Evolutionary conservation across 1,140 invertebrate species (phyloP).

Genomic region (Philopotamus ludificatus): DNA sequence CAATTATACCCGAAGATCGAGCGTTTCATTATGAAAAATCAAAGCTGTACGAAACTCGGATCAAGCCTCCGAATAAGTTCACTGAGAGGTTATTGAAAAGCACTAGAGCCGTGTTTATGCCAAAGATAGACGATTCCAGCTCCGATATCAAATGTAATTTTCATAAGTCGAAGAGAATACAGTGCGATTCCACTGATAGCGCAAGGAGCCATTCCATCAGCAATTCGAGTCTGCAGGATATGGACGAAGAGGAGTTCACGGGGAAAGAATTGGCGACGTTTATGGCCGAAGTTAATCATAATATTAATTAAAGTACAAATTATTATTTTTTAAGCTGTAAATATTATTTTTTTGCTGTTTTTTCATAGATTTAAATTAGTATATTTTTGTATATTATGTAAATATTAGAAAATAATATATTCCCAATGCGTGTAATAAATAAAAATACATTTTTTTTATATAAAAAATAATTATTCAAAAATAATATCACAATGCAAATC

Average conservation of each 20-base stretch:
- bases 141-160: not conserved
- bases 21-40: constrained; percentile 3
- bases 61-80: constrained; percentile 5
- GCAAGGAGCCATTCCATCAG: constrained; percentile 58
- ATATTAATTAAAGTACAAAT: constrained; percentile 38
- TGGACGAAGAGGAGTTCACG: constrained; percentile 65
- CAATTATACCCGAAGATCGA: not conserved
- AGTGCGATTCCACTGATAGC: constrained; percentile 44
- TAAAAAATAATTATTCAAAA: too few species aligned
- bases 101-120: constrained; percentile 24
- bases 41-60: not conserved
- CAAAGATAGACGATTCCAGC: constrained; percentile 9
- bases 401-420: too few species aligned
- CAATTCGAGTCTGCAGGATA: constrained; percentile 70
- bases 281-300: constrained; percentile 63
- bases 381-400: too few species aligned
- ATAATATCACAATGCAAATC: too few species aligned
- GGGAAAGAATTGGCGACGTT: constrained; percentile 63
- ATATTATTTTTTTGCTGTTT: too few species aligned
- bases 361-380: too few species aligned
- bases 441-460: too few species aligned
- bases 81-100: constrained; percentile 20
- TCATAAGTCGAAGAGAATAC: constrained; percentile 6
- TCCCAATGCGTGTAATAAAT: too few species aligned
- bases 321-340: constrained; percentile 14